Evolutionary conservation across 2,113 vertebrate species (phyloP), one percentile per base, ranked within the genome.

Genomic region (Entelurus aequoreus): DNA sequence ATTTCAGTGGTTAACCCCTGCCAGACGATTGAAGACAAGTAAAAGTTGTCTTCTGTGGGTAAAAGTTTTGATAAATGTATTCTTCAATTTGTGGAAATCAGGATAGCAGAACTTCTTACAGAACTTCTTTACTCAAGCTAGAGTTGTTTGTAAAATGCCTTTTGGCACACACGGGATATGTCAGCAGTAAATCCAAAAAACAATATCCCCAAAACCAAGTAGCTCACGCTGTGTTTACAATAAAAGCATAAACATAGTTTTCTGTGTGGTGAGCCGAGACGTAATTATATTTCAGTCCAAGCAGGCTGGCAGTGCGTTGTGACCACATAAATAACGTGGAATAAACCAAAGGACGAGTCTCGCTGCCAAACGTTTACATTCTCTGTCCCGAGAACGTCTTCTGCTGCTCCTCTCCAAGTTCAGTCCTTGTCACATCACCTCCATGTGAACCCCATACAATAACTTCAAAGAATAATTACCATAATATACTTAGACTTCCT

Each of bases 331-430:
- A 69, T 61, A 65, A 62, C 49, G 62, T 52, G 44, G 36, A 48
- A 59, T 16, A 48, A 73, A 72, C 35, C 58, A 53, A 60, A 63
- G 65, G 58, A 37, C 36, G 47, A 65, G 62, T 46, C 37, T 51
- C 5, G 16, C 62, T 60, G 64, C 62, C 65, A 79, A 70, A 68
- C 60, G 52, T 79, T 65, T 53, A 69, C 68, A 76, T 69, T 74
- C 72, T 78, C 54, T 68, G 61, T 60, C 58, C 63, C 42, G 54
- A 19, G 44, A 66, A 60, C 54, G 65, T 71, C 66, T 63, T 60
- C 53, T 52, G 69, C 21, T 62, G 54, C 19, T 4, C 53, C 48
- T 75, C 66, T 78, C 2, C 0, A 0, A 56, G 42, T 38, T 54
- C 35, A 46, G 10, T 11, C 42, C 42, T 46, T 46, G 42, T 46